Base-by-base conservation (phyloP, 2,888 invertebrate species). In the Drosophila parthenogenetica region DNA sequence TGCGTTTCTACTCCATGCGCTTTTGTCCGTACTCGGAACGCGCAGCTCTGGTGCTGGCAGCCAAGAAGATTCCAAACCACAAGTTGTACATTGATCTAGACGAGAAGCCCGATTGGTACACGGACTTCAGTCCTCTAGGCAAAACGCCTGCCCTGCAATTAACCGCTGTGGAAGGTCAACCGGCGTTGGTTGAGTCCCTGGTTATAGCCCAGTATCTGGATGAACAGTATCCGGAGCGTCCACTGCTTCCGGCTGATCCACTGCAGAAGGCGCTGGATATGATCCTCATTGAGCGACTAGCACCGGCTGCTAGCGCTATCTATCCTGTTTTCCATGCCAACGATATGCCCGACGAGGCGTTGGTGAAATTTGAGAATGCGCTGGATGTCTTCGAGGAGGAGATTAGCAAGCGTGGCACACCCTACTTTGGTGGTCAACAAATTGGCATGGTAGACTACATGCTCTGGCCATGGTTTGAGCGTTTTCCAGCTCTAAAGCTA, bases 1-100 rank as follows among this genome's bases (percentile, higher is more conserved):
- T 96, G 62, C 95, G 96, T 5, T 90, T 97, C 3, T 97, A 96
- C 88, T 95, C 95, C 22, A 97, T 97, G 95, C 94, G 96, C 79
- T 97, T 96, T 92, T 97, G 97, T 86, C 97, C 97, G 0, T 97
- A 94, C 79, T 96, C 96, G 0, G 96, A 97, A 88, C 93, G 97
- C 73, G 94, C 94, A 55, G 94, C 96, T 66, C 93, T 97, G 43
- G 95, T 96, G 8, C 92, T 97, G 68, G 95, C 96, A 72, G 96
- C 96, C 5, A 97, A 97, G 91, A 94, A 95, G 79, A 93, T 97
- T 79, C 94, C 95, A 92, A 95, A 96, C 87, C 96, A 97, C 85
- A 93, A 95, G 25, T 94, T 97, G 42, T 95, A 95, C 89, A 94
- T 96, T 37, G 95, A 96, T 91, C 91, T 96, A 79, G 94, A 94